Evolutionary conservation across 2,113 vertebrate species (phyloP), one percentile per base, ranked within the genome.

Genomic region (Saguinus midas): DNA sequence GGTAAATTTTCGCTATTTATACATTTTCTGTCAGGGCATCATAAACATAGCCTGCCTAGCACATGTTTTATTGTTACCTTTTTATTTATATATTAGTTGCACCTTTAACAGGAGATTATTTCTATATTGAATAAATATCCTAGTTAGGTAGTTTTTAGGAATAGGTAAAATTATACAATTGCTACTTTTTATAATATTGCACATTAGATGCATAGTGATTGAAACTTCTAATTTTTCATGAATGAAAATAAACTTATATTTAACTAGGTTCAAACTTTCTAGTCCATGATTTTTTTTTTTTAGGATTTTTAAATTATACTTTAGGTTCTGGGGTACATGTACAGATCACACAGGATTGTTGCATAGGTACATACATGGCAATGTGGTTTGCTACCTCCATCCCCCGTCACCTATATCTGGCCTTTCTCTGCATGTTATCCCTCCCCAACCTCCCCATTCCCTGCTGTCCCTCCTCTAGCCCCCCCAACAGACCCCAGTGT

Each of bases 1-100:
- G 98, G 98, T 98, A 98, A 98, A 97, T 98, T 98, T 98, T 97
- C 96, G 72, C 97, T 98, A 92, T 98, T 98, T 98, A 98, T 98
- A 97, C 82, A 97, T 97, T 95, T 98, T 97, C 97, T 98, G 98
- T 97, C 98, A 98, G 93, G n/a, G 81, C 75, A 98, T 98, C 98
- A 97, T 98, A 98, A 98, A 98, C 98, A 98, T 70, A 96, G 91
- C 90, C 97, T 52, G 35, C 91, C 94, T 95, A 90, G 91, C 91
- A 94, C 97, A 92, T 98, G 97, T 96, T 98, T 98, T 96, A 95
- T 75, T 96, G 87, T 78, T 97, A 93, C 76, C 73, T 95, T 98
- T 99, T 97, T 92, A 94, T 98, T 97, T 97, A 87, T 98, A 68
- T 96, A 72, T 98, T 96, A 93, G 80, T 96, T 98, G 94, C 66